These are phyloP conservation scores for Linyphia triangularis DNA, from an alignment of 2,888 invertebrate genomes.

Conservation along the genomic window DNA sequence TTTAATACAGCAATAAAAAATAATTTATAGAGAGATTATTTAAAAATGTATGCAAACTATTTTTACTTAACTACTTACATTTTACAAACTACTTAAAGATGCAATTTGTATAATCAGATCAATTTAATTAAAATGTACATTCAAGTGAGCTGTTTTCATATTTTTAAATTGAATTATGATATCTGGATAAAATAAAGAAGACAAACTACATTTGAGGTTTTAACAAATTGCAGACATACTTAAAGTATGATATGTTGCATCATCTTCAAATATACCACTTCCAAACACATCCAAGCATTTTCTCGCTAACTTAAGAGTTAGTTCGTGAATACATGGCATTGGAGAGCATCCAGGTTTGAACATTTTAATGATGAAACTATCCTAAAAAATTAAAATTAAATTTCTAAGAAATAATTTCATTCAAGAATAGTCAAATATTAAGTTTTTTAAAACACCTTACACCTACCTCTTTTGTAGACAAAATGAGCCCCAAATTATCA, in stretches of 20 bases:
- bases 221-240: conserved; percentile 77
- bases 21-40: no score
- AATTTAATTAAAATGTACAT: no score
- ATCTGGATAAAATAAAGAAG: background rate
- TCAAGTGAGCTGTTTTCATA: no score
- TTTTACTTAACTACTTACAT: no score
- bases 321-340: conserved; percentile 82
- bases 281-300: conserved; percentile 90
- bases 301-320: conserved; percentile 88
- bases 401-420: background rate
- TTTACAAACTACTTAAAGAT: no score
- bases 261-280: conserved; percentile 86
- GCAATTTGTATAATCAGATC: no score
- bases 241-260: conserved; percentile 80
- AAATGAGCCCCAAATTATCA: conserved; percentile 88
- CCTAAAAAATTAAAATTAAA: conserved; percentile 79
- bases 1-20: no score
- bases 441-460: background rate
- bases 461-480: conserved; percentile 88
- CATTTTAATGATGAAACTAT: conserved; percentile 88
- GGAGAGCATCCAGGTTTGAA: conserved; percentile 84
- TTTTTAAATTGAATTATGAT: background rate
- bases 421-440: background rate
- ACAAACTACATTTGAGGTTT: background rate
- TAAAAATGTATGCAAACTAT: no score